phyloP scores from a whole-genome alignment of 1,140 invertebrate species.

The Antheraea pernyi region DNA sequence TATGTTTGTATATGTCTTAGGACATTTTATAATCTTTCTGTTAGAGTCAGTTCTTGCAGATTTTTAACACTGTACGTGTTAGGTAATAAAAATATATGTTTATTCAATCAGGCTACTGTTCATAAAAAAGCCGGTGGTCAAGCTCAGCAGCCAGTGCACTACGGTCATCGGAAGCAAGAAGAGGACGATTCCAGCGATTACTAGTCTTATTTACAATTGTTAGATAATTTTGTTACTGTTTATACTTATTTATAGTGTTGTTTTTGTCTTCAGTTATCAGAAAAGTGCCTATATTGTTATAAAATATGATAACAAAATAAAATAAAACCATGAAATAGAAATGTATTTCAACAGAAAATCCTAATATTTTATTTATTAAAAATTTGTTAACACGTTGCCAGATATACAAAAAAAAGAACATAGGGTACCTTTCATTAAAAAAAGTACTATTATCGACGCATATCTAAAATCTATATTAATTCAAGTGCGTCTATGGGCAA shows the following conservation, averaged over 20 bases:
- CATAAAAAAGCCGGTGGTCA: conserved; percentile 62
- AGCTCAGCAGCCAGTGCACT: conserved; percentile 44
- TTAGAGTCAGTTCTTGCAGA: too few relatives aligned
- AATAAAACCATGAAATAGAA: background rate
- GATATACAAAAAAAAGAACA: too few relatives aligned
- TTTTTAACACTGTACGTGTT: too few relatives aligned
- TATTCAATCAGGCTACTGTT: conserved; percentile 62
- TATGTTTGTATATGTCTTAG: too few relatives aligned
- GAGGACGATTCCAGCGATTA: conserved; percentile 61
- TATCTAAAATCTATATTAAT: too few relatives aligned
- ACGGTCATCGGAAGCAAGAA: conserved; percentile 48
- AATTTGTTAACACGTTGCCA: too few relatives aligned
- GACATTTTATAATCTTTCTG: background rate
- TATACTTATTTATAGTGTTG: conserved; percentile 45
- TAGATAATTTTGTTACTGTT: background rate
- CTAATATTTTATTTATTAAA: too few relatives aligned
- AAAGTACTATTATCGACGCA: too few relatives aligned
- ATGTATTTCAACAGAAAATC: too few relatives aligned
- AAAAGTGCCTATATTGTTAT: conserved; percentile 7
- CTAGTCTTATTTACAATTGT: conserved; percentile 46
- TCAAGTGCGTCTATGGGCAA: too few relatives aligned
- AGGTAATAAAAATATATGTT: conserved; percentile 3
- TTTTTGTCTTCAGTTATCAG: conserved; percentile 6
- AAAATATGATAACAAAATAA: conserved; percentile 5
- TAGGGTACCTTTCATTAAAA: too few relatives aligned